phyloP scores from a whole-genome alignment of 1,140 invertebrate species.

The Drosophila funebris region DNA sequence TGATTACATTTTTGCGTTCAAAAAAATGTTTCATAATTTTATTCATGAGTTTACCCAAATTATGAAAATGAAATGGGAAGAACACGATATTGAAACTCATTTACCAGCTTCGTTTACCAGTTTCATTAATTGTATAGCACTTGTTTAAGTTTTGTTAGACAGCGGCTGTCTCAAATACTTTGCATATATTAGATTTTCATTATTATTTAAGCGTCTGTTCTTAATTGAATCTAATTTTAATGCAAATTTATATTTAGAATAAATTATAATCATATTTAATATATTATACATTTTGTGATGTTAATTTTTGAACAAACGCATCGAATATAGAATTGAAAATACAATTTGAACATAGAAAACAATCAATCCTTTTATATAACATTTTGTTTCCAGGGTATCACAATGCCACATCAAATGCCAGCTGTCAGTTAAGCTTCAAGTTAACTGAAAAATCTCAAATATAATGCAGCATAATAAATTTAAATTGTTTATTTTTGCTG shows the following conservation, averaged over 20 bases:
- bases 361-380: no score
- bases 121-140: conserved; percentile 9
- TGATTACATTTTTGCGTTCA: conserved; percentile 38
- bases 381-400: neutral
- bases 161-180: conserved; percentile 1
- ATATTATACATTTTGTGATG: no score
- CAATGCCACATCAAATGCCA: neutral
- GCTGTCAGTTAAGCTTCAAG: neutral
- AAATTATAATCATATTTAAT: no score
- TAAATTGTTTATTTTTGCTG: conserved; percentile 5
- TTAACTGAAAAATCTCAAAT: neutral
- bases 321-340: no score
- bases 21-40: conserved; percentile 40
- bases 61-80: conserved; percentile 23
- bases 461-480: neutral
- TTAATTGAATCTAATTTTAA: no score
- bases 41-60: conserved; percentile 46
- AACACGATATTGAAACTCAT: conserved; percentile 21
- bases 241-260: no score
- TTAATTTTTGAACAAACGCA: no score
- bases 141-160: no score
- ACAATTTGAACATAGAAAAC: no score
- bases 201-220: no score
- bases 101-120: neutral
- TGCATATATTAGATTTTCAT: conserved; percentile 10